Percentiles rank a stretch among this genome's conserved stretches.
Evolutionary conservation across 53 echinoderm and acorn worm species (phyloP).

Genomic region (Arbacia lixula): DNA sequence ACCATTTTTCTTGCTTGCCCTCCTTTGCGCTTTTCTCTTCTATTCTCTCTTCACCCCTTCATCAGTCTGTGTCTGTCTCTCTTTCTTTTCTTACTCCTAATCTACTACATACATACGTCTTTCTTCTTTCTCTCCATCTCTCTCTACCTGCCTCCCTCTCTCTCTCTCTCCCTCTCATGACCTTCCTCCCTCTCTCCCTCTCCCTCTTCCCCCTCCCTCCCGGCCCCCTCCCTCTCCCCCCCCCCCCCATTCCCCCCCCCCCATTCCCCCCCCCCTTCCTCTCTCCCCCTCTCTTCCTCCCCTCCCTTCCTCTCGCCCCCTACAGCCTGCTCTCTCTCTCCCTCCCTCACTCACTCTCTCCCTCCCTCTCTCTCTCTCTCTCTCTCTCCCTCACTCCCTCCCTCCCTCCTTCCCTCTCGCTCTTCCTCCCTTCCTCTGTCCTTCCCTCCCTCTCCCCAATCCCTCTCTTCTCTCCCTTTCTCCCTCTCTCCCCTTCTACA

Average conservation of each 20-base stretch:
- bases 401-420: not conserved
- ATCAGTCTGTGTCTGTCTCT: not conserved
- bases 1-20: not conserved
- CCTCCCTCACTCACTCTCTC: not conserved
- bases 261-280: not conserved
- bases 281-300: not conserved
- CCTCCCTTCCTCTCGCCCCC: not conserved
- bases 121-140: not conserved
- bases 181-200: too few relatives aligned
- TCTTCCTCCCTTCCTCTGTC: not conserved
- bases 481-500: not conserved
- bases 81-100: too few relatives aligned
- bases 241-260: not conserved
- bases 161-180: too few relatives aligned
- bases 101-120: too few relatives aligned
- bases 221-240: not conserved
- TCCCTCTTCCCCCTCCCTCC: not conserved
- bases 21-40: not conserved
- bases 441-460: not conserved
- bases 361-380: too few relatives aligned
- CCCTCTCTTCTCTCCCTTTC: not conserved
- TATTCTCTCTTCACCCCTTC: not conserved
- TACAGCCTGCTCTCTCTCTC: not conserved
- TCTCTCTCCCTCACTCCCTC: too few relatives aligned
- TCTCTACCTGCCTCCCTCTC: too few relatives aligned